A percentile compares a stretch with the other conserved stretches of the same genome.
Evolutionary conservation across 2,888 invertebrate species (phyloP).

Genomic region (Saturnia japonica): DNA sequence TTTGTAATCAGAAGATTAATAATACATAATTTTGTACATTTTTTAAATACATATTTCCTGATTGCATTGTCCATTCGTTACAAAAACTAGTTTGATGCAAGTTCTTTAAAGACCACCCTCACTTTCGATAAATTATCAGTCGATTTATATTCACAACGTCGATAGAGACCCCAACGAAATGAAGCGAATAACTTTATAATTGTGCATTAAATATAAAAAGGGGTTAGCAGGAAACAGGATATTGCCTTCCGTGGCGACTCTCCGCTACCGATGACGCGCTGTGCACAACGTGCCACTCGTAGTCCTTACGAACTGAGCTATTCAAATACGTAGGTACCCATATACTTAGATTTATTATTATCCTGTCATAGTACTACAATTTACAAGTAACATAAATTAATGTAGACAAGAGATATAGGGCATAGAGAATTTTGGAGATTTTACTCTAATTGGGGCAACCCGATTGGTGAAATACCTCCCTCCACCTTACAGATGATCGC

Average conservation of each 20-base stretch:
- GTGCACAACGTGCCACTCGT: background rate
- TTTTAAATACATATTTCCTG: background rate
- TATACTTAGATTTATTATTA: background rate
- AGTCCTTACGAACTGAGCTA: background rate
- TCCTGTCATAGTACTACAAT: background rate
- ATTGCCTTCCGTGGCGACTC: constrained; percentile 76
- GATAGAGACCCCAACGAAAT: constrained; percentile 20
- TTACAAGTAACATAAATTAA: background rate
- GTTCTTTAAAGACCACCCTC: constrained; percentile 48
- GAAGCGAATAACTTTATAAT: constrained; percentile 46
- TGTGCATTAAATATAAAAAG: constrained; percentile 71
- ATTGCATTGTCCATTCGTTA: background rate
- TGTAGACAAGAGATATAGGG: no score
- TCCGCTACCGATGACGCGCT: constrained; percentile 18
- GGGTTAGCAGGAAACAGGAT: constrained; percentile 73
- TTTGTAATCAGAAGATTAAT: background rate
- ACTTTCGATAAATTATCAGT: constrained; percentile 34
- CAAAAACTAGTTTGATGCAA: background rate
- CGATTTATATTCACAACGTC: constrained; percentile 62
- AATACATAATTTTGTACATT: background rate
- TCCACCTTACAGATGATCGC: no score
- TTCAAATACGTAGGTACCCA: background rate
- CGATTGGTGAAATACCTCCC: no score
- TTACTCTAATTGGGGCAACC: no score
- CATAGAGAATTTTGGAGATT: no score